phyloP scores from a whole-genome alignment of 2,888 invertebrate genomes.

The Galerucella nymphaeae region DNA sequence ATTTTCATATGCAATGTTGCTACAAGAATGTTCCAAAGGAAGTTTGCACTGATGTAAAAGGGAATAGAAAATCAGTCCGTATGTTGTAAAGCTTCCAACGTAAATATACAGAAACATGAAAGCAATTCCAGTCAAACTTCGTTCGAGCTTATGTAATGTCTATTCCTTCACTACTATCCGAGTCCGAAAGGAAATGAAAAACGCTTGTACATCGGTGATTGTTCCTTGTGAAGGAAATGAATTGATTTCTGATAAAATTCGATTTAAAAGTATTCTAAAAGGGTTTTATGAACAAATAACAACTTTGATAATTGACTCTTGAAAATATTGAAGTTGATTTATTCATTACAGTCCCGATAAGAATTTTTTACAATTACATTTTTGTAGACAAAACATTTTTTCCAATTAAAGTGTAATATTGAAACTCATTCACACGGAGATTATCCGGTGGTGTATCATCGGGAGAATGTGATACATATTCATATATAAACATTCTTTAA shows the following conservation, averaged over 20 bases:
- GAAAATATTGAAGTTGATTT: neutral
- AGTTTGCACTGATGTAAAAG: constrained; percentile 22
- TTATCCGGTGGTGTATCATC: too few relatives aligned
- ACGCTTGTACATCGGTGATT: constrained; percentile 33
- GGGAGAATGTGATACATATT: too few relatives aligned
- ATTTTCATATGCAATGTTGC: constrained; percentile 11
- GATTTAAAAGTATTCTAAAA: constrained; percentile 22
- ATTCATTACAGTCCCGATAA: neutral
- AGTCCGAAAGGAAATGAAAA: constrained; percentile 36
- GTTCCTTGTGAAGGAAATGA: constrained; percentile 34
- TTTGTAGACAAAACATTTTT: too few relatives aligned
- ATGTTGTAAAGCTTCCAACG: constrained; percentile 43
- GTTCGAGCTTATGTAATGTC: constrained; percentile 40
- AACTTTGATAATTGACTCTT: constrained; percentile 10
- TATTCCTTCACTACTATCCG: constrained; percentile 35
- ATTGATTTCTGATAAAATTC: constrained; percentile 33
- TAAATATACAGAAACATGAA: constrained; percentile 44
- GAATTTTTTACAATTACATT: too few relatives aligned
- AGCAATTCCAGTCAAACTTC: constrained; percentile 41
- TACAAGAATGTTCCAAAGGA: constrained; percentile 10
- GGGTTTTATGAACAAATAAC: neutral
- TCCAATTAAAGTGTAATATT: too few relatives aligned
- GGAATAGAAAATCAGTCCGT: constrained; percentile 43
- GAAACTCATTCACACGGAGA: too few relatives aligned
- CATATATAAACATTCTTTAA: too few relatives aligned